Conservation (phyloP, 1,140 invertebrate species). For the Tetramorium alpestre region DNA sequence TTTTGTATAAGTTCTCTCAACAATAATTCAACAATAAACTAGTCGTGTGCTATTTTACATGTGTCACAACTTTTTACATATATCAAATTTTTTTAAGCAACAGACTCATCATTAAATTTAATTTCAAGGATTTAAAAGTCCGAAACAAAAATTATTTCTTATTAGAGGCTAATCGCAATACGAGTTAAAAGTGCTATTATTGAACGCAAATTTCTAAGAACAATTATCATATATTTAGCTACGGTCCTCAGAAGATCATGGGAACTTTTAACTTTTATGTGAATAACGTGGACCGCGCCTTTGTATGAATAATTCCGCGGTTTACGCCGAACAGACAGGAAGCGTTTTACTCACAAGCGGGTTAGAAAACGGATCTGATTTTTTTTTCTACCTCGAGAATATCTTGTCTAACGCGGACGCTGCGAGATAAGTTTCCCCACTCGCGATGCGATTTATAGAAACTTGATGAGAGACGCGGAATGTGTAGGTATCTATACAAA, state of each 20-base stretch:
- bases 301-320: slow-evolving; percentile 20
- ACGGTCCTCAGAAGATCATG: neutral
- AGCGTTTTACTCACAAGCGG: neutral
- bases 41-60: neutral
- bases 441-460: slow-evolving; percentile 25
- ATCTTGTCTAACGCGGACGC: slow-evolving; percentile 68
- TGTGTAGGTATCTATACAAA: slow-evolving; percentile 38
- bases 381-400: slow-evolving; percentile 42
- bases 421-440: slow-evolving; percentile 59
- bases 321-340: slow-evolving; percentile 12
- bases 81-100: neutral
- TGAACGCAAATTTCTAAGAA: neutral
- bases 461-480: slow-evolving; percentile 35
- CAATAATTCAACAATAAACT: neutral
- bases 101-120: neutral
- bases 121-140: neutral
- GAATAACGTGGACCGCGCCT: slow-evolving; percentile 5
- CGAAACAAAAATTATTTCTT: neutral
- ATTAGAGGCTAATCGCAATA: neutral
- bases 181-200: neutral
- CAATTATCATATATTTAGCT: neutral
- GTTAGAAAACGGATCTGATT: slow-evolving; percentile 25
- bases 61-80: neutral
- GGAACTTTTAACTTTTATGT: slow-evolving; percentile 16
- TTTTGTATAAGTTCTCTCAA: neutral